Base-by-base conservation (phyloP, 2,888 invertebrate species). In the Andrena trimmerana region DNA sequence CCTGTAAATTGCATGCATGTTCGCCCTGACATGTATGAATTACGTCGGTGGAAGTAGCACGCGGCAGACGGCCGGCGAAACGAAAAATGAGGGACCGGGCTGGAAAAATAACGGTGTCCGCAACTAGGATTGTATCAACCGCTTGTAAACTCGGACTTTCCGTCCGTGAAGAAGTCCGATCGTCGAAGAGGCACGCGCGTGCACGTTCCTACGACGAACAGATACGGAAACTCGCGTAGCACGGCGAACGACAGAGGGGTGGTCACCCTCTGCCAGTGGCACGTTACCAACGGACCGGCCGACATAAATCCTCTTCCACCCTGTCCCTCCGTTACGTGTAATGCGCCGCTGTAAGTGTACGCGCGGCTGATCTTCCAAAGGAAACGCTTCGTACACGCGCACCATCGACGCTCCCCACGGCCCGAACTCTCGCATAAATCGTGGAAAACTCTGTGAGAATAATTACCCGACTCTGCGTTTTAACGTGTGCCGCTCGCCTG, bases 1-100 rank as follows among this genome's bases (percentile, higher is more conserved):
- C 50, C 66, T 62, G 62, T 82, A 75, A 78, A 85, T 85, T 85
- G 72, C 67, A 67, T 54, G 68, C 69, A 75, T 74, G 78, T 65
- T 57, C 67, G 27, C 3, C 27, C 48, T 67, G 67, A 85, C 75
- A 69, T 69, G 62, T 82, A 76, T 33, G 62, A 85, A 82, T 85
- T 72, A 73, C 71, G 31, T 1, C 1, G 68, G 54, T 27, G 42
- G 42, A 71, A 54, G 50, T 50, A 57, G 29, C 27, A 20, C 13
- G 48, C 42, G 42, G 4, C 24, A 65, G 48, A 29, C 42, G 48
- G n/a, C 13, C n/a, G 29, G n/a, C 31, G 59, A 27, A 67, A 69
- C 31, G 68, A 73, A 83, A 63, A 70, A 54, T 42, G 16, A 20
- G 3, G 6, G 31, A 59, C n/a, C 2, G 10, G 27, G 13, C 13